Conservation (phyloP, 2,888 invertebrate genomes). For the Trilocha varians region DNA sequence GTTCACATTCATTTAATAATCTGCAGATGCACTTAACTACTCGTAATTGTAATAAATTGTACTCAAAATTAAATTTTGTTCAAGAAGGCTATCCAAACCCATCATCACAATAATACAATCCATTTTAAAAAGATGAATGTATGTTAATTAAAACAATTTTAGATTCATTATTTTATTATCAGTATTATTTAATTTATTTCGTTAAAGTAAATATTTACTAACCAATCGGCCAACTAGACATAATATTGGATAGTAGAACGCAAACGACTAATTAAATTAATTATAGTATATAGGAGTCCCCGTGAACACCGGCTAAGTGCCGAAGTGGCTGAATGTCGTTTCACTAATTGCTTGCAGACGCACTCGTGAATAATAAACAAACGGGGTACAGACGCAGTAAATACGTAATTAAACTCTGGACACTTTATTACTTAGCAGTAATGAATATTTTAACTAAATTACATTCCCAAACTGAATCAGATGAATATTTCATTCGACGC, state of each 20-base stretch:
- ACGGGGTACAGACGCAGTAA: constrained; percentile 5
- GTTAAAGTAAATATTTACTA: neutral
- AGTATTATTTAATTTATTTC: neutral
- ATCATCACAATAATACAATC: too few relatives aligned
- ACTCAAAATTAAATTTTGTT: too few relatives aligned
- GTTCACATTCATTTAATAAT: too few relatives aligned
- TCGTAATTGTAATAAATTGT: too few relatives aligned
- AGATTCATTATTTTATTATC: neutral
- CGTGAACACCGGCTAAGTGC: constrained; percentile 16
- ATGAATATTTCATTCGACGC: neutral
- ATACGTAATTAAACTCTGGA: constrained; percentile 5
- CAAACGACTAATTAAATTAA: constrained; percentile 15
- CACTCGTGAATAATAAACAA: constrained; percentile 26
- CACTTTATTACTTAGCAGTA: constrained; percentile 6
- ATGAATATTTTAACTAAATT: neutral
- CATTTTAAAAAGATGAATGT: too few relatives aligned
- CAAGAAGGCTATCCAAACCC: too few relatives aligned
- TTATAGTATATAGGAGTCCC: constrained; percentile 9
- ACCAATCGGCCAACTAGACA: constrained; percentile 1
- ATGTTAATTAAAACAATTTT: too few relatives aligned
- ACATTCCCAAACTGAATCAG: neutral
- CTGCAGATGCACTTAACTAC: too few relatives aligned
- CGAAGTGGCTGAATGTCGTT: constrained; percentile 23
- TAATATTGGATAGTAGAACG: constrained; percentile 8
- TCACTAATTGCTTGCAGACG: constrained; percentile 34